These are phyloP conservation scores for Triops cancriformis DNA, from an alignment of 1,140 invertebrate genomes.

Conservation along the genomic window DNA sequence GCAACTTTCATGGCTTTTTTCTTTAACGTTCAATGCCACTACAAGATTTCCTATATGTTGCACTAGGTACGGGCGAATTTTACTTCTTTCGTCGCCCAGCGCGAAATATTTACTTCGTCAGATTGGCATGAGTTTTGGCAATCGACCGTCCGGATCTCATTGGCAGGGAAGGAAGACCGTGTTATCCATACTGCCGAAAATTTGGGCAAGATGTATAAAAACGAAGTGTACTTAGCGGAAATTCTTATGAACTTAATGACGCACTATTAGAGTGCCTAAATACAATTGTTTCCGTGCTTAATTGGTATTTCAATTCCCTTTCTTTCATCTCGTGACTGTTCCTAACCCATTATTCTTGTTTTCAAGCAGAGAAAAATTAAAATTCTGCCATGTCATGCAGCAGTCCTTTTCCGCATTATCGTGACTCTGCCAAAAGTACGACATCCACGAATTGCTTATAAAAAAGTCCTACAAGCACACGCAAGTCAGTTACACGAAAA, in stretches of 20 bases:
- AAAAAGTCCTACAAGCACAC: too few species aligned
- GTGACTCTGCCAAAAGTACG: not conserved
- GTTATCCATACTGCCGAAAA: not conserved
- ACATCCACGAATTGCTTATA: not conserved
- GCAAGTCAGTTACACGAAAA: too few species aligned
- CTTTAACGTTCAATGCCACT: too few species aligned
- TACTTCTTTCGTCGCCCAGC: not conserved
- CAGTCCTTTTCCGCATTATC: not conserved
- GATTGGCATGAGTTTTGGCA: not conserved
- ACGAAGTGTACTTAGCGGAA: slow-evolving; percentile 18
- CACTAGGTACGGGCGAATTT: not conserved
- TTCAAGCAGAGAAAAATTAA: not conserved
- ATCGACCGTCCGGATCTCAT: not conserved
- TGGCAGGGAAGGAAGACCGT: not conserved
- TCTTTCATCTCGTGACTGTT: not conserved
- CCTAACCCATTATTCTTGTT: not conserved
- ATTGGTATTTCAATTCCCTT: not conserved
- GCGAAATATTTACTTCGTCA: not conserved
- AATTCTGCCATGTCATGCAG: not conserved
- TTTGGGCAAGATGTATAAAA: slow-evolving; percentile 14
- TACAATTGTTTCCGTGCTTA: not conserved
- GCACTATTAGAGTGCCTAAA: not conserved
- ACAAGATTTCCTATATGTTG: too few species aligned
- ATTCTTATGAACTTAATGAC: slow-evolving; percentile 22
- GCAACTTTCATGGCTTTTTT: too few species aligned